Conservation (phyloP, 30 jellyfish, hydroid and myxozoan genomes). For the Pelagia noctiluca region DNA sequence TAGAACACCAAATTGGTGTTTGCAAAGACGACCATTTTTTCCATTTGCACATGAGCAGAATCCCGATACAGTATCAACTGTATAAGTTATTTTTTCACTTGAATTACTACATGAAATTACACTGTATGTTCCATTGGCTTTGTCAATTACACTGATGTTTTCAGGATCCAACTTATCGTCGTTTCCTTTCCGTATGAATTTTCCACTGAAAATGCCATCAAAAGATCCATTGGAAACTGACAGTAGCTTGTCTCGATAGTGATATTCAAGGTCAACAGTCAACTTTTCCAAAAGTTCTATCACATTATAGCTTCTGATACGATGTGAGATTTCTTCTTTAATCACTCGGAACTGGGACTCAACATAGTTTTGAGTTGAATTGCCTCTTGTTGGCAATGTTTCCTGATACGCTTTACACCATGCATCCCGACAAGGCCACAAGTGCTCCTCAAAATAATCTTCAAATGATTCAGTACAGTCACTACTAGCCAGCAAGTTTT, state of each 20-base stretch:
- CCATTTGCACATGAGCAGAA: slow-evolving; percentile 22
- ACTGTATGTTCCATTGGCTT: background rate
- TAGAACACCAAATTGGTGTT: slow-evolving; percentile 48
- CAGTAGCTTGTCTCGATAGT: slow-evolving; percentile 14
- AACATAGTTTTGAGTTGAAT: background rate
- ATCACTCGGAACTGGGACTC: slow-evolving; percentile 17
- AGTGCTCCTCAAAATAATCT: no score
- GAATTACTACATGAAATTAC: background rate
- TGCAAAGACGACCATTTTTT: slow-evolving; percentile 39
- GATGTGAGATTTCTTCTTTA: slow-evolving; percentile 9
- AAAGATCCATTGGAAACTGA: slow-evolving; percentile 36
- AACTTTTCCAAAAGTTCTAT: no score
- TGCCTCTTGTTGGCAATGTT: background rate
- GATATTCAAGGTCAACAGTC: slow-evolving; percentile 14
- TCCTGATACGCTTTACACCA: background rate
- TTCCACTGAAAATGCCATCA: no score
- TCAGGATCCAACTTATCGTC: background rate
- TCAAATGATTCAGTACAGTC: no score
- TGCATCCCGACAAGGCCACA: no score
- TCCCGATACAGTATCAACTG: background rate
- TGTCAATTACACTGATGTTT: background rate
- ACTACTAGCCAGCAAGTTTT: background rate
- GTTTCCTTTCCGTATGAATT: background rate
- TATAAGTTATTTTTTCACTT: background rate
- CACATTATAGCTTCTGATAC: no score